Conservation (phyloP, 1,140 invertebrate species). For the Drosophila melanica region DNA sequence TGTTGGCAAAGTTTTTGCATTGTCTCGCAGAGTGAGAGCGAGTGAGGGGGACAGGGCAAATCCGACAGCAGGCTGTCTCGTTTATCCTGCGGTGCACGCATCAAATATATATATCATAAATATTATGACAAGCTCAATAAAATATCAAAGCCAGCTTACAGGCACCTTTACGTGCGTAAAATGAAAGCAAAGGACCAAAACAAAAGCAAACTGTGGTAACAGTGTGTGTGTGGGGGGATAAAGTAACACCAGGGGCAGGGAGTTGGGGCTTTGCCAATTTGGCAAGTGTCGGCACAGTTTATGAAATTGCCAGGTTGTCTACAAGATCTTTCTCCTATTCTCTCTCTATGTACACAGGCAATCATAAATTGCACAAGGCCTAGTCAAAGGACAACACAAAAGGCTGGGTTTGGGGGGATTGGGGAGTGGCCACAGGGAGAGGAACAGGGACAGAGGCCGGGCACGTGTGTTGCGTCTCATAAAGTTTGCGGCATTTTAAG, state of each 20-base stretch:
- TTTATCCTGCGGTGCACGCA: constrained; percentile 38
- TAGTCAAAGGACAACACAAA: constrained; percentile 46
- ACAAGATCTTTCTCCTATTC: constrained; percentile 35
- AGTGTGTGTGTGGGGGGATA: not conserved
- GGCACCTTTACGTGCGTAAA: constrained; percentile 61
- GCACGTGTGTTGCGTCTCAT: constrained; percentile 78
- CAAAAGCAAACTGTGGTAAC: constrained; percentile 18
- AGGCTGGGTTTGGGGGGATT: not conserved
- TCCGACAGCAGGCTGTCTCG: constrained; percentile 23
- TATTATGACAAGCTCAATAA: constrained; percentile 81
- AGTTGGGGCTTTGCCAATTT: constrained; percentile 58
- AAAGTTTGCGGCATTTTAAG: constrained; percentile 81
- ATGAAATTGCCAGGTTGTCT: constrained; percentile 82
- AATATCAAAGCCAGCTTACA: constrained; percentile 74
- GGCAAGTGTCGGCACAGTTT: constrained; percentile 76
- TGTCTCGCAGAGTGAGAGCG: constrained; percentile 33
- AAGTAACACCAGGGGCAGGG: constrained; percentile 6
- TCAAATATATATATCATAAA: constrained; percentile 76
- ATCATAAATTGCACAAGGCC: constrained; percentile 77
- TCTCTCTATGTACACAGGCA: constrained; percentile 35
- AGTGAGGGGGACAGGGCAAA: not conserved
- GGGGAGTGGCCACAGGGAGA: not conserved
- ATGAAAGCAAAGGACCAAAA: constrained; percentile 39
- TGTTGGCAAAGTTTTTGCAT: constrained; percentile 65
- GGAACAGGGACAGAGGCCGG: not conserved